Evolutionary conservation across 2,797 vertebrate genomes (phyloP), one percentile per base, ranked within the genome.

Genomic region (Aulostomus chinensis): DNA sequence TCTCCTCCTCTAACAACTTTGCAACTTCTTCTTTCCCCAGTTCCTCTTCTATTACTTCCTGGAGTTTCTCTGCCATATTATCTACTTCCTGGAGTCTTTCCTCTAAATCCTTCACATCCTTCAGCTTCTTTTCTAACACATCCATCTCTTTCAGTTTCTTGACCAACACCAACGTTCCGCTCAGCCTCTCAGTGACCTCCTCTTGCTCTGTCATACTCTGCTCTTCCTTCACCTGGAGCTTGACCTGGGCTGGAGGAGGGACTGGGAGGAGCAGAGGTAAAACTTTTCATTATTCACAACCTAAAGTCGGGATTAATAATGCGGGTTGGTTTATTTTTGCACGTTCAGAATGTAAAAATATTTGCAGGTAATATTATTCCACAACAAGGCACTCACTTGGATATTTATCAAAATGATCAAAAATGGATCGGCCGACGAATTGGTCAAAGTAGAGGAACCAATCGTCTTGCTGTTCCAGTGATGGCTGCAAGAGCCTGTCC

Each of bases 371-470:
- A 26, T 3, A 42, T 22, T 29, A 63, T 5, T 15, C 50, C 36
- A 52, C 33, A 34, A 40, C n/a, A n/a, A 40, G 31, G 37, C 60
- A 85, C 86, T 87, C 67, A 90, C 86, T 25, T 68, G 56, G 49
- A 22, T 16, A 16, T 41, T 58, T 57, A 35, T 81, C 51, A 43
- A 2, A 20, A 6, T 0, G 9, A 21, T 70, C 58, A 29, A 48
- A 7, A 1, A 47, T 46, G 4, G 68, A 50, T 10, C 18, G 17
- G 56, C 52, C 42, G 25, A 26, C 7, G 22, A 22, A 15, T 54
- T 5, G 62, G 42, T 88, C 83, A 22, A 89, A 83, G 39, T 78
- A 64, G 28, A 76, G 37, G 66, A 73, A 85, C 90, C 92, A 92
- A 4, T 91, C 85, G 25, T 88, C 86, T 51, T 58, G 65, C 33